phyloP scores from a whole-genome alignment of 2,113 vertebrate genomes.

The Geococcyx californianus region DNA sequence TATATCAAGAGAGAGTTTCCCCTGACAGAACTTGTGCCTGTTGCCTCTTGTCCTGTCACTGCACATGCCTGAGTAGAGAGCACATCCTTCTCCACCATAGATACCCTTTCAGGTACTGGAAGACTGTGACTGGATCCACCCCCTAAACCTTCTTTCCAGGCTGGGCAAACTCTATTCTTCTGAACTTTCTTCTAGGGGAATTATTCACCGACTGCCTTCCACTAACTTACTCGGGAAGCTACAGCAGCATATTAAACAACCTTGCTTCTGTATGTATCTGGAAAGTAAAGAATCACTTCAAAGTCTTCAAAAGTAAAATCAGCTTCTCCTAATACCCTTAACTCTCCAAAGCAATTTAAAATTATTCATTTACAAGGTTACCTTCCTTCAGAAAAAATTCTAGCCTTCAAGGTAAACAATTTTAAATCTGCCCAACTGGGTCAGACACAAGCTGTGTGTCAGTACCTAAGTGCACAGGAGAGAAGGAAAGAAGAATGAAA shows the following conservation, averaged over 20 bases:
- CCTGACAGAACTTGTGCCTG: neutral
- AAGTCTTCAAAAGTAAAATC: neutral
- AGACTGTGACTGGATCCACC: neutral
- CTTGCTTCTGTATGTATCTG: neutral
- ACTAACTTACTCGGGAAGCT: neutral
- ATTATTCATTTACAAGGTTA: conserved; percentile 40
- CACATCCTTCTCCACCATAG: neutral
- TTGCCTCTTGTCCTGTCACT: neutral
- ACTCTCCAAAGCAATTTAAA: conserved; percentile 20
- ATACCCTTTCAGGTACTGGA: neutral
- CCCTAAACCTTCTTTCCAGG: neutral
- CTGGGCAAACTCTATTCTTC: neutral
- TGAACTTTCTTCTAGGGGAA: neutral
- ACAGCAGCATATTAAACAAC: neutral
- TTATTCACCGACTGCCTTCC: neutral
- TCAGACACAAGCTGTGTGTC: neutral
- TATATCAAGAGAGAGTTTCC: neutral
- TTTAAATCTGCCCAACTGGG: conserved; percentile 11
- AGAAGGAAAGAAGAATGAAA: neutral
- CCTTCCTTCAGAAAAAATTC: conserved; percentile 3
- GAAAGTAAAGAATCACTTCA: neutral
- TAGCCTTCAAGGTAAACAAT: conserved; percentile 42
- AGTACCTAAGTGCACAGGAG: neutral
- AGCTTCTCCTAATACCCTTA: neutral
- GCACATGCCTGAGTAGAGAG: neutral